Evolutionary conservation across 2,888 invertebrate genomes (phyloP).

Genomic region (Drosophila emarginata): DNA sequence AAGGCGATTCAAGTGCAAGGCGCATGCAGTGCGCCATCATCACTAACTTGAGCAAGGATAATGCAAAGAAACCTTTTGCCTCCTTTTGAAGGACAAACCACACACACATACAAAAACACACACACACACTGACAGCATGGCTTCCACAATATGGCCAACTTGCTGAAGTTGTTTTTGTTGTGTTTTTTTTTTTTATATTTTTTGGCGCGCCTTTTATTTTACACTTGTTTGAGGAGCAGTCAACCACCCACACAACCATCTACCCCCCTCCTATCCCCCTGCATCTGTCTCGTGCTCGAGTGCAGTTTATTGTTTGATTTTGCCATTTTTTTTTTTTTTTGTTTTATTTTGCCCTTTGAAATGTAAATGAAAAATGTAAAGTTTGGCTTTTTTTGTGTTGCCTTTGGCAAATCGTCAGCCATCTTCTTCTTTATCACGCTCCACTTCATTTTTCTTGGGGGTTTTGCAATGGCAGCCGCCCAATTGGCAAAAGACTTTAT

Average conservation of each 20-base stretch:
- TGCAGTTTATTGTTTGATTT: constrained; percentile 78
- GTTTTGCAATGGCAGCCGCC: constrained; percentile 46
- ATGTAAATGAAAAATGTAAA: constrained; percentile 54
- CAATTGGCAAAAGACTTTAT: constrained; percentile 47
- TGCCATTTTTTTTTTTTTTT: constrained; percentile 41
- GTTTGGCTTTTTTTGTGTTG: background rate
- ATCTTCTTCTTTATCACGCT: constrained; percentile 32
- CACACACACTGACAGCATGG: constrained; percentile 60
- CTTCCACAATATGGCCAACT: constrained; percentile 75
- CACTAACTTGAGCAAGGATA: constrained; percentile 13
- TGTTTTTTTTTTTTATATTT: background rate
- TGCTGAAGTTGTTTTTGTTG: constrained; percentile 14
- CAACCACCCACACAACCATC: constrained; percentile 11
- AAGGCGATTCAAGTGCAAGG: constrained; percentile 27
- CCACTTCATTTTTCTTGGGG: constrained; percentile 17
- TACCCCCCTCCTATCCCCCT: constrained; percentile 3
- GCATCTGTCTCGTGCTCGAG: constrained; percentile 61
- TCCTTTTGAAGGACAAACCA: constrained; percentile 71
- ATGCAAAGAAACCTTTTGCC: constrained; percentile 27
- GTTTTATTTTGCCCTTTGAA: constrained; percentile 67
- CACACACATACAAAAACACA: constrained; percentile 29
- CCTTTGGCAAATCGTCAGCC: constrained; percentile 40
- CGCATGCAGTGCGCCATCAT: constrained; percentile 52
- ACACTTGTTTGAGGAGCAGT: constrained; percentile 21
- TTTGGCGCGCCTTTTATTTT: background rate